phyloP scores from a whole-genome alignment of 2,797 vertebrate genomes.

The Mormyrops boulengeri region DNA sequence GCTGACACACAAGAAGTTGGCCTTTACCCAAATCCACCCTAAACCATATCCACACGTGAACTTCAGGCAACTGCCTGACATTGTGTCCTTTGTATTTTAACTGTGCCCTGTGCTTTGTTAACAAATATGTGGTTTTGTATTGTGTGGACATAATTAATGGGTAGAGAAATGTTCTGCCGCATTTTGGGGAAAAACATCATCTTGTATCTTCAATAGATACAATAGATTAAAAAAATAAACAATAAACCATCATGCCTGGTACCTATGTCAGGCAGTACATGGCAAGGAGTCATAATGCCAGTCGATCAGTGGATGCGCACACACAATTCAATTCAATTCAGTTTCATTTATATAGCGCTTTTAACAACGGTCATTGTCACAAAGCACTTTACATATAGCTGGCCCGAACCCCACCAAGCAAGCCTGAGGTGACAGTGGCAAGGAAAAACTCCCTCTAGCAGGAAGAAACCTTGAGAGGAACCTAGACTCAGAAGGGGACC shows the following conservation, averaged over 20 bases:
- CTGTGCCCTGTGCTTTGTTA: neutral
- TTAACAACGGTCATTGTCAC: no score
- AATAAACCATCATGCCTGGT: neutral
- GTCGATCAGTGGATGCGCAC: neutral
- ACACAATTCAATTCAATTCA: neutral
- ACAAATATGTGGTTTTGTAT: neutral
- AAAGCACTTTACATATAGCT: no score
- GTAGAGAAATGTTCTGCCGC: neutral
- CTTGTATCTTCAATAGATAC: neutral
- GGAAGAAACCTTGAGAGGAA: no score
- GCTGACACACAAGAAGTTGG: neutral
- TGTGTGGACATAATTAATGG: slow-evolving; percentile 7
- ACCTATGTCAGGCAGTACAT: neutral
- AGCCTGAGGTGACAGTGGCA: no score
- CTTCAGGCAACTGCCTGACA: neutral
- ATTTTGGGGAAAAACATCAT: neutral
- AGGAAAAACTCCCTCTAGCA: no score
- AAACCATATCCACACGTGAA: slow-evolving; percentile 9
- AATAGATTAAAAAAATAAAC: neutral
- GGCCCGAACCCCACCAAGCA: no score
- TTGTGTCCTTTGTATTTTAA: neutral
- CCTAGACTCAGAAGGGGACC: no score
- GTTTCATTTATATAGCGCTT: no score
- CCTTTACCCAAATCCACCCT: neutral
- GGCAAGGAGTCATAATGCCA: neutral